Conservation (phyloP, 1,140 invertebrate genomes). For the Drosophila ogumai region DNA sequence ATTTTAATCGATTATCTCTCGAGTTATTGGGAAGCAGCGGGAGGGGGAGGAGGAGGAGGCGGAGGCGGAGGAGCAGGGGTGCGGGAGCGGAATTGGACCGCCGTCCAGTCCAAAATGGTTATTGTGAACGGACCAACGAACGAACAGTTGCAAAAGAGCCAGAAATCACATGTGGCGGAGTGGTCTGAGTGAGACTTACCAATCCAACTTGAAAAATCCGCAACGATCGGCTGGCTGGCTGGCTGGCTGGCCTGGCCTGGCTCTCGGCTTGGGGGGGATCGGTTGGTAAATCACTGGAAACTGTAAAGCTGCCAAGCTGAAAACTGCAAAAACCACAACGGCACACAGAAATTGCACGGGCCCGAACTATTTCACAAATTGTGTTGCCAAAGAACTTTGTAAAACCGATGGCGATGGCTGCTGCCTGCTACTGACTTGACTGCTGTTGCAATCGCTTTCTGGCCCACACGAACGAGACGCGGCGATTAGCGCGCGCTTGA, state of each 20-base stretch:
- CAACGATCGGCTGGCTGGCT: slow-evolving; percentile 27
- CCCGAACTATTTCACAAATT: slow-evolving; percentile 73
- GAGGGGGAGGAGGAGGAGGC: not conserved
- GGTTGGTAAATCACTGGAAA: slow-evolving; percentile 72
- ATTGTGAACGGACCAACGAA: slow-evolving; percentile 57
- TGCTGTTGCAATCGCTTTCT: slow-evolving; percentile 63
- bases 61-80: not conserved
- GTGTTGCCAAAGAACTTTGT: slow-evolving; percentile 74
- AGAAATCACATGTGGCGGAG: slow-evolving; percentile 62
- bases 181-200: slow-evolving; percentile 57
- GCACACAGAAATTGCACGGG: slow-evolving; percentile 69
- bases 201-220: slow-evolving; percentile 53
- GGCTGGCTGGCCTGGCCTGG: slow-evolving; percentile 9
- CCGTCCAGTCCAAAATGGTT: slow-evolving; percentile 46
- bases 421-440: slow-evolving; percentile 2
- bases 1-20: slow-evolving; percentile 36
- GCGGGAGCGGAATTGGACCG: slow-evolving; percentile 16
- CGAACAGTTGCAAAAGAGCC: slow-evolving; percentile 70
- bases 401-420: slow-evolving; percentile 48
- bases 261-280: slow-evolving; percentile 5
- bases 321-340: slow-evolving; percentile 75
- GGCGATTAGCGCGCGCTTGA: slow-evolving; percentile 61
- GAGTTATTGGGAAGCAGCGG: too few relatives aligned
- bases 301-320: slow-evolving; percentile 52
- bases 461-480: slow-evolving; percentile 45